A percentile compares a stretch with the other conserved stretches of the same genome.
phyloP scores from a whole-genome alignment of 1,140 invertebrate genomes.

The silkworm (Bombyx mori) region ASM3026992v2 NC_085125.1:9550001-9550500 shows the following conservation, averaged over 20 bases:
- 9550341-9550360: slow-evolving; percentile 4
- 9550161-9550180: slow-evolving; percentile 29
- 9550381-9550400: background rate
- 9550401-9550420: too few relatives aligned
- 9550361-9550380: background rate
- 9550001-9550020: slow-evolving; percentile 8
- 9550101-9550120: slow-evolving; percentile 17
- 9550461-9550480: too few relatives aligned
- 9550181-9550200: slow-evolving; percentile 32
- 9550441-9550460: too few relatives aligned
- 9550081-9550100: slow-evolving; percentile 50
- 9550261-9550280: slow-evolving; percentile 44
- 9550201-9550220: slow-evolving; percentile 26
- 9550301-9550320: slow-evolving; percentile 29
- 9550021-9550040: slow-evolving; percentile 11
- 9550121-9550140: slow-evolving; percentile 4
- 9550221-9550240: slow-evolving; percentile 55
- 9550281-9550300: slow-evolving; percentile 49
- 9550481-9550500: too few relatives aligned
- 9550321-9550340: slow-evolving; percentile 28
- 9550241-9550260: slow-evolving; percentile 56
- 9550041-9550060: slow-evolving; percentile 21
- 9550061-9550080: slow-evolving; percentile 57
- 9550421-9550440: too few relatives aligned
- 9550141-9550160: slow-evolving; percentile 16